phyloP scores from a whole-genome alignment of 2,888 invertebrate species.

The Ephialtes manifestator region DNA sequence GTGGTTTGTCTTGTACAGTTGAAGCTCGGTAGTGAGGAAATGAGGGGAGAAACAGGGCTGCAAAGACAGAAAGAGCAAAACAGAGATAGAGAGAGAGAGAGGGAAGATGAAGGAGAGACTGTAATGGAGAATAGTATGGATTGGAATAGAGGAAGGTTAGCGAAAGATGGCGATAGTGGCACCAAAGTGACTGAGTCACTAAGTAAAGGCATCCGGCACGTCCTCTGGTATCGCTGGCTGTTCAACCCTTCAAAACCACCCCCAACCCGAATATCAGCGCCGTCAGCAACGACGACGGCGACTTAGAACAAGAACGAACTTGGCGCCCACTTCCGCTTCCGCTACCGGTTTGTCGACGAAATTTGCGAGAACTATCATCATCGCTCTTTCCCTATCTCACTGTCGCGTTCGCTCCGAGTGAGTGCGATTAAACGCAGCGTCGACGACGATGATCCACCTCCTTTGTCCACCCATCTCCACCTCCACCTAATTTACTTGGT shows the following conservation, averaged over 20 bases:
- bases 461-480: slow-evolving; percentile 36
- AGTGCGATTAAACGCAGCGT: slow-evolving; percentile 36
- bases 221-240: slow-evolving; percentile 50
- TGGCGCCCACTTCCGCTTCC: slow-evolving; percentile 50
- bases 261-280: neutral
- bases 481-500: slow-evolving; percentile 51
- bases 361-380: slow-evolving; percentile 52
- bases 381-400: slow-evolving; percentile 8
- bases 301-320: slow-evolving; percentile 64
- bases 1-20: slow-evolving; percentile 54
- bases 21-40: slow-evolving; percentile 50
- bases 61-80: neutral
- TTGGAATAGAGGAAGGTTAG: slow-evolving; percentile 39
- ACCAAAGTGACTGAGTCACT: slow-evolving; percentile 58
- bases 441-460: slow-evolving; percentile 41
- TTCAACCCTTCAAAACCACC: slow-evolving; percentile 15
- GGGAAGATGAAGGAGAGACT: slow-evolving; percentile 8
- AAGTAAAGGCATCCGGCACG: slow-evolving; percentile 57
- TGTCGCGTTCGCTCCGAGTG: slow-evolving; percentile 24
- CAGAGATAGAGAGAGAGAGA: neutral
- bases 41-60: neutral
- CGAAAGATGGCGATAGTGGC: slow-evolving; percentile 22
- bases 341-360: slow-evolving; percentile 62
- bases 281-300: slow-evolving; percentile 25
- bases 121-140: slow-evolving; percentile 17